Percentiles rank a stretch among this genome's conserved stretches.
These are phyloP conservation scores for Choristoneura rosaceana DNA, from an alignment of 2,888 invertebrate species.

Conservation along the genomic window DNA sequence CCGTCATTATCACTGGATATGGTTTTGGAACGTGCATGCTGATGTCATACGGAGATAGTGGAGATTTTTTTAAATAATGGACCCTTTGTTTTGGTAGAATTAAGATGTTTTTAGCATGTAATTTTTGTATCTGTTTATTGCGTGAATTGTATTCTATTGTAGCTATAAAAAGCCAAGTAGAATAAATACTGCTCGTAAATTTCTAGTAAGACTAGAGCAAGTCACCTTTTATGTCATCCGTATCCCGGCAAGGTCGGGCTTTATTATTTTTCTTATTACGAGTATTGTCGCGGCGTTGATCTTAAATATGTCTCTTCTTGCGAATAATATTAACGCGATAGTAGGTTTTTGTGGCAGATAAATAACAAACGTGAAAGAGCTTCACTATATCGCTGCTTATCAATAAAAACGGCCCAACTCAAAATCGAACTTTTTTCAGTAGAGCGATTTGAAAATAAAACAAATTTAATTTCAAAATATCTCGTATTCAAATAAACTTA, in stretches of 20 bases:
- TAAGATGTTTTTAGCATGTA: background rate
- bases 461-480: too few species aligned
- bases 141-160: constrained; percentile 2
- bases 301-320: constrained; percentile 5
- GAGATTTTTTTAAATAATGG: background rate
- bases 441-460: too few species aligned
- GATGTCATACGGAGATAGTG: constrained; percentile 29
- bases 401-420: too few species aligned
- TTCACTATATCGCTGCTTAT: too few species aligned
- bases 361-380: background rate
- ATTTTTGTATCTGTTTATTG: constrained; percentile 12
- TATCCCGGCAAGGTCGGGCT: constrained; percentile 16
- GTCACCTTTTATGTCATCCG: constrained; percentile 18
- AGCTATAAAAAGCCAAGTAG: constrained; percentile 7
- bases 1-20: constrained; percentile 69
- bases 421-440: too few species aligned
- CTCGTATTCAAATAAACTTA: too few species aligned
- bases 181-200: constrained; percentile 16
- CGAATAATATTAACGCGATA: background rate
- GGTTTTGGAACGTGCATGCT: constrained; percentile 60
- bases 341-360: background rate
- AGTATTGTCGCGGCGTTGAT: constrained; percentile 9
- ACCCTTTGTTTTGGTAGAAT: background rate
- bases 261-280: constrained; percentile 9
- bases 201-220: constrained; percentile 17